Base-by-base conservation (phyloP, 2,888 invertebrate genomes). In the Thereva unica region DNA sequence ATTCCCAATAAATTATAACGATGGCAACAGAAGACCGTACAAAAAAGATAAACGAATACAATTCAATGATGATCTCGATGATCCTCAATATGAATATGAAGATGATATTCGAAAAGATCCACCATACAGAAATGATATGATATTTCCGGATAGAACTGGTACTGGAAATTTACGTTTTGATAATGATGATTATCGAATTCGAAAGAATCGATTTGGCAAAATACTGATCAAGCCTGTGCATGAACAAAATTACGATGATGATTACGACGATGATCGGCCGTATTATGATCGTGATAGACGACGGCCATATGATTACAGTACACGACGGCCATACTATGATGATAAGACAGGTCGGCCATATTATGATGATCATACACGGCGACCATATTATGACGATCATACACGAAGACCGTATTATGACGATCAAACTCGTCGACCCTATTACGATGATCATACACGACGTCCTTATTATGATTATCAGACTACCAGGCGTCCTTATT, bases 101-200 rank as follows among this genome's bases (percentile, higher is more conserved):
- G 37, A 55, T 7, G 12, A 71, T 71, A 1, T 74, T 72, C 73
- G 4, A 67, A 72, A 37, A 69, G 72, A 42, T 70, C 71, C 41
- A 68, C 69, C n/a, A 64, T 71, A 59, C 9, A 72, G 75, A 8
- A 73, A 75, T 5, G 73, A 77, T 64, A 79, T 82, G 70, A 80
- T 84, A 54, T 85, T 85, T 71, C 85, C 85, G 4, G 83, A 83
- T 72, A 80, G 85, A 67, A 83, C 83, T 41, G 84, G 83, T 56
- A 84, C 83, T 3, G 84, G 83, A 45, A 80, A 84, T 72, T 74
- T 84, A 49, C 79, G 80, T 72, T 78, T 84, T 67, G 83, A 83
- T 74, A 78, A 76, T 41, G 74, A 78, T 40, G 75, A 77, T 55
- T 45, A 71, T 50, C 64, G 41, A 77, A 23, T 74, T 76, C 5